Evolutionary conservation across 2,888 invertebrate genomes (phyloP).

Genomic region (Macrosiphum euphorbiae): DNA sequence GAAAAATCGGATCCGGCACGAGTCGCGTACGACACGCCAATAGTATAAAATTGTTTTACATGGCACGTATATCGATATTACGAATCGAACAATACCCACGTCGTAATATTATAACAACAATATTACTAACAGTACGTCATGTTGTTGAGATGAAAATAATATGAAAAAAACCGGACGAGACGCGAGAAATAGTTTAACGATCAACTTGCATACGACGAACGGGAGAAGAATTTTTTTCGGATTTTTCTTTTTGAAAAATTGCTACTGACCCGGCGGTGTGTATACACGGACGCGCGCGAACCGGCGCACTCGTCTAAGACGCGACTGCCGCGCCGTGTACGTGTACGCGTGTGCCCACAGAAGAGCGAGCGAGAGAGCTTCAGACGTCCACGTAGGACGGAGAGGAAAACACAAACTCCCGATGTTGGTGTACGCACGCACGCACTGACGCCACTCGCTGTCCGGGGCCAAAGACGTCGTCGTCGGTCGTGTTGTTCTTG

Average conservation of each 20-base stretch:
- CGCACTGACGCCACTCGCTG: not conserved
- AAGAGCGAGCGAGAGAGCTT: not conserved
- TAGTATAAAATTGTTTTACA: no score
- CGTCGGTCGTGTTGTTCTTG: not conserved
- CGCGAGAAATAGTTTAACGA: not conserved
- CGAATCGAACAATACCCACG: not conserved
- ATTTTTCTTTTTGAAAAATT: not conserved
- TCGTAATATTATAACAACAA: no score
- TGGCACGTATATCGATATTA: no score
- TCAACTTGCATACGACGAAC: not conserved
- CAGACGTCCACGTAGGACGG: not conserved
- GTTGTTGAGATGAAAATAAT: no score
- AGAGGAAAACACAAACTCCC: not conserved
- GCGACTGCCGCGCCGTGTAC: constrained; percentile 18
- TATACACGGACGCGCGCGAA: not conserved
- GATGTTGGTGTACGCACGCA: not conserved
- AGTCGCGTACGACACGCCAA: not conserved
- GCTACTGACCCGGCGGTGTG: not conserved
- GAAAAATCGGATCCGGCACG: not conserved
- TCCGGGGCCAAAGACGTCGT: not conserved
- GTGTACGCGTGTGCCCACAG: not conserved
- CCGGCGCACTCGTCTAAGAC: constrained; percentile 43
- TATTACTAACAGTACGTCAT: no score
- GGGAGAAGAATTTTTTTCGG: not conserved
- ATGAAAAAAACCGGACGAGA: not conserved